Conservation (phyloP, 2,888 invertebrate genomes). For the Ichneumoninae sp. region DNA sequence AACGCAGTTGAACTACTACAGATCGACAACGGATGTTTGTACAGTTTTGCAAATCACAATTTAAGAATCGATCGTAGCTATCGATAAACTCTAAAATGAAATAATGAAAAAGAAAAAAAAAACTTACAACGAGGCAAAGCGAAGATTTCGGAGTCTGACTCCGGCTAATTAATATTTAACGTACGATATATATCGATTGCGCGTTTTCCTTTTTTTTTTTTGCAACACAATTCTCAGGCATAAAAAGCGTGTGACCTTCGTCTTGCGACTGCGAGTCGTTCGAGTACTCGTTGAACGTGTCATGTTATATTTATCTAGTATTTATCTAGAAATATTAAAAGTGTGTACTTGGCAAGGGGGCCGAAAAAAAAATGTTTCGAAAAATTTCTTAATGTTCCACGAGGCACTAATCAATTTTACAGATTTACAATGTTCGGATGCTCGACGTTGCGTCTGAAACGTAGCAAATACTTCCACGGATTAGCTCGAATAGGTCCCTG, state of each 20-base stretch:
- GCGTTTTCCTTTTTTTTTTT: conserved; percentile 3
- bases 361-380: conserved; percentile 31
- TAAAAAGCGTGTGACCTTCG: conserved; percentile 51
- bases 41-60: conserved; percentile 66
- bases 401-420: conserved; percentile 54
- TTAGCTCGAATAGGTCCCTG: conserved; percentile 33
- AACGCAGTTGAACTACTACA: conserved; percentile 45
- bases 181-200: conserved; percentile 44
- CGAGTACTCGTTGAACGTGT: conserved; percentile 36
- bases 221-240: conserved; percentile 37
- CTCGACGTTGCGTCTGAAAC: conserved; percentile 26
- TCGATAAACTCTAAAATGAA: conserved; percentile 52
- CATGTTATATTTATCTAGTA: conserved; percentile 16
- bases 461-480: conserved; percentile 33
- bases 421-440: conserved; percentile 51
- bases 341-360: conserved; percentile 10
- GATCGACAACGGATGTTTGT: conserved; percentile 55
- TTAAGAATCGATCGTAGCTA: conserved; percentile 45
- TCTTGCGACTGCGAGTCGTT: conserved; percentile 32
- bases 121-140: conserved; percentile 51
- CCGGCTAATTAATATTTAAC: conserved; percentile 44
- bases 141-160: conserved; percentile 50
- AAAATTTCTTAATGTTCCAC: conserved; percentile 29
- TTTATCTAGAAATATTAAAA: neutral
- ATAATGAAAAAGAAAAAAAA: conserved; percentile 18